A percentile compares a stretch with the other conserved stretches of the same genome.
These are phyloP conservation scores for Gasterosteus nipponicus DNA, from an alignment of 2,113 vertebrate genomes.

Conservation along the genomic window DNA sequence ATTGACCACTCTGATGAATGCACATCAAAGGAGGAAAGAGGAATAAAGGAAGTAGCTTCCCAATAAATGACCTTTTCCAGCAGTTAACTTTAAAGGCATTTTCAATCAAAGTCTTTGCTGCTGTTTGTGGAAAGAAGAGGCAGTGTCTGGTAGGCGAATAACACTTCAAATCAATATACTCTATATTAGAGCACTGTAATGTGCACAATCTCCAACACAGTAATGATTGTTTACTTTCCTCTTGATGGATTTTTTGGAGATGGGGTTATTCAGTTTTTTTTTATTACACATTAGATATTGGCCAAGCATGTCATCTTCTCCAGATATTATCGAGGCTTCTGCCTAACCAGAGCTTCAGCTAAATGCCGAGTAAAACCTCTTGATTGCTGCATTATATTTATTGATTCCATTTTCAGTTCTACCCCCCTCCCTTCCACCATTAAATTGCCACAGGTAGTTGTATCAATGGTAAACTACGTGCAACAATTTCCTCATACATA, in stretches of 20 bases:
- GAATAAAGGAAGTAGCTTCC: constrained; percentile 73
- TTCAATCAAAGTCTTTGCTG: constrained; percentile 71
- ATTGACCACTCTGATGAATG: constrained; percentile 74
- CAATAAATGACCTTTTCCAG: constrained; percentile 76
- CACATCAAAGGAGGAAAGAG: constrained; percentile 66
- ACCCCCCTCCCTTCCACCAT: neutral
- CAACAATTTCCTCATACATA: neutral
- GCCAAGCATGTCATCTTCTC: neutral
- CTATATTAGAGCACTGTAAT: constrained; percentile 9
- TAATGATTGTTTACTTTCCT: constrained; percentile 20
- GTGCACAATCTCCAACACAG: neutral
- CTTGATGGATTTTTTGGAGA: constrained; percentile 13
- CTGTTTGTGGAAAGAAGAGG: constrained; percentile 71
- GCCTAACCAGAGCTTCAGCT: neutral
- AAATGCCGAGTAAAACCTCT: constrained; percentile 8
- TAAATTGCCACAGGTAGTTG: neutral
- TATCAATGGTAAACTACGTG: neutral
- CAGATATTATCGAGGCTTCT: constrained; percentile 1
- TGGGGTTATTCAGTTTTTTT: constrained; percentile 2
- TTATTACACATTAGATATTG: constrained; percentile 17
- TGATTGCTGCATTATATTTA: constrained; percentile 21
- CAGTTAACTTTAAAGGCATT: constrained; percentile 76
- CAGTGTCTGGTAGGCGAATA: constrained; percentile 59
- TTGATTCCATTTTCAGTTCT: constrained; percentile 4
- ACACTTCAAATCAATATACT: constrained; percentile 66